These are phyloP conservation scores for Chirona hameri DNA, from an alignment of 2,888 invertebrate genomes.

Conservation along the genomic window DNA sequence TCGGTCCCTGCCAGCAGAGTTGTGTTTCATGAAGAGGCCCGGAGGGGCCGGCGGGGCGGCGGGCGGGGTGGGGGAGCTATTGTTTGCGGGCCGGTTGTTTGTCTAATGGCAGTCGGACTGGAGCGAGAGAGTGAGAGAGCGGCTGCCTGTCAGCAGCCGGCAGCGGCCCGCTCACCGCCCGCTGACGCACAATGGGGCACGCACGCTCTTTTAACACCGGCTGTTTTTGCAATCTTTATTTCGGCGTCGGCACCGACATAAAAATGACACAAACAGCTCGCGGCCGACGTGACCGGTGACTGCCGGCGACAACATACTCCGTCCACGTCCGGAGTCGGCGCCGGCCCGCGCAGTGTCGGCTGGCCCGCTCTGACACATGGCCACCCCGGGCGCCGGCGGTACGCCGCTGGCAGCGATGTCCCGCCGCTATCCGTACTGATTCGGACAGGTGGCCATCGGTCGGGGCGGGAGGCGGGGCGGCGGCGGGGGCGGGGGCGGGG, in stretches of 20 bases:
- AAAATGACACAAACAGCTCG: slow-evolving; percentile 13
- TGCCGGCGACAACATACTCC: background rate
- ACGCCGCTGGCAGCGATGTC: too few relatives aligned
- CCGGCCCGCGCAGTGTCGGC: too few relatives aligned
- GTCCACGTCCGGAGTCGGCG: background rate
- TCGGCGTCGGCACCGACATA: background rate
- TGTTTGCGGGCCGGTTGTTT: background rate
- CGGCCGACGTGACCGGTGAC: background rate
- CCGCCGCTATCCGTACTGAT: too few relatives aligned
- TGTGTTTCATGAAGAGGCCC: background rate
- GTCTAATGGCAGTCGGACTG: background rate
- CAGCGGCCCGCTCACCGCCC: background rate
- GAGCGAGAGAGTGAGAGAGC: too few relatives aligned
- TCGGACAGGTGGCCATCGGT: background rate
- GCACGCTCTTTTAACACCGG: background rate
- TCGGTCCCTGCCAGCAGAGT: background rate
- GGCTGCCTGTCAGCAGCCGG: background rate
- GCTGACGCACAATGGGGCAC: slow-evolving; percentile 1
- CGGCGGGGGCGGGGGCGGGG: too few relatives aligned
- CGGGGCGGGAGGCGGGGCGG: too few relatives aligned
- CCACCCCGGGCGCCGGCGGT: too few relatives aligned
- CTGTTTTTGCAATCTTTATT: slow-evolving; percentile 6
- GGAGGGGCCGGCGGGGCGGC: background rate
- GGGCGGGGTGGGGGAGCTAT: background rate
- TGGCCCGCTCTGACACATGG: too few relatives aligned